A percentile compares a stretch with the other conserved stretches of the same genome.
Conservation (phyloP, 2,113 vertebrate species). For the Eptesicus fuscus region DNA sequence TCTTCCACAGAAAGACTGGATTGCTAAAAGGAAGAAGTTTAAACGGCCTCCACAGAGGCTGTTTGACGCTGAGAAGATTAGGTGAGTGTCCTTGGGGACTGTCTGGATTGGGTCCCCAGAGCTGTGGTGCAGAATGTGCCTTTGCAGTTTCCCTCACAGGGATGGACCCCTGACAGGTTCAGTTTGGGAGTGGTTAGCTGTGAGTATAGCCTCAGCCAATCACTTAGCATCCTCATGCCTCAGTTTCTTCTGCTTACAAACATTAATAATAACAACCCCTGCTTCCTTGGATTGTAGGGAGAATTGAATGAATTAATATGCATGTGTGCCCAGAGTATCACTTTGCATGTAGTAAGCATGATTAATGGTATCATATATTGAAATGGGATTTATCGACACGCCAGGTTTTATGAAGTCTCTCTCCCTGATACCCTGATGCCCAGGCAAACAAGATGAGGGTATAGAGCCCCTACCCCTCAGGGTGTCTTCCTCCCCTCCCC, state of each 20-base stretch:
- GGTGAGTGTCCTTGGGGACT: conserved; percentile 76
- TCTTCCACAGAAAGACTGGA: conserved; percentile 92
- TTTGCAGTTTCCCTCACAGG: neutral
- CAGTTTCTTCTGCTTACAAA: neutral
- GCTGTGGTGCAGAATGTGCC: neutral
- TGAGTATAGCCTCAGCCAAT: neutral
- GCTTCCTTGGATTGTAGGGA: neutral
- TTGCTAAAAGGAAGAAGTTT: conserved; percentile 95
- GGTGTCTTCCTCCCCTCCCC: neutral
- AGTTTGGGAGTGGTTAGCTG: neutral
- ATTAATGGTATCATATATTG: neutral
- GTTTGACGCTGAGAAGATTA: conserved; percentile 95
- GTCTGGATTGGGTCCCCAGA: neutral
- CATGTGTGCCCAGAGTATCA: neutral
- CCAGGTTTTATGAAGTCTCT: neutral
- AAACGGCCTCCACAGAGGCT: conserved; percentile 93
- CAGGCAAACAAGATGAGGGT: neutral
- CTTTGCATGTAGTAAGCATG: neutral
- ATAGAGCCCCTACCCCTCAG: neutral
- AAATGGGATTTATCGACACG: neutral
- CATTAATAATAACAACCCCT: too few species aligned
- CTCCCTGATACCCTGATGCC: neutral
- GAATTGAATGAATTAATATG: neutral
- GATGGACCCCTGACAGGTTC: neutral
- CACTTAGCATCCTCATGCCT: neutral